Evolutionary conservation across 2,113 vertebrate genomes (phyloP), one percentile per base, ranked within the genome.

Genomic region (Ciconia boyciana): DNA sequence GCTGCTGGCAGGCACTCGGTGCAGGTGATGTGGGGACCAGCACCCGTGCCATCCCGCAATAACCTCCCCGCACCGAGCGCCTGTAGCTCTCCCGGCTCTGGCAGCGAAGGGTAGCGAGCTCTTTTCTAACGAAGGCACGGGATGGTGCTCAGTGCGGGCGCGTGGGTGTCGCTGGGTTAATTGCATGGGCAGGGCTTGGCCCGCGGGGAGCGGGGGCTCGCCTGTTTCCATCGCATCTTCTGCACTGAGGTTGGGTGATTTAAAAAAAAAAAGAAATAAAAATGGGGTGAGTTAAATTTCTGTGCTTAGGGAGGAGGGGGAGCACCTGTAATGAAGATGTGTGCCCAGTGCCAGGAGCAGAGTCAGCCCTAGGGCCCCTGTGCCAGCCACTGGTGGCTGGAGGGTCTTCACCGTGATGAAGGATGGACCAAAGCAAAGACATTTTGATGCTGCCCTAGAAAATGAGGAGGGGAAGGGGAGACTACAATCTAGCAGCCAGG

Each of bases 1-100:
- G 95, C 84, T 92, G 82, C 94, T 97, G 95, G 96, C 96, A 95
- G 97, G 75, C 90, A 24, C 55, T 96, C 1, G 2, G 90, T 82
- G 92, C 94, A 97, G 97, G 95, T 96, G 95, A 95, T 94, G 82
- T 46, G 93, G 87, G 93, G 94, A 94, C 92, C 71, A 1, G 83
- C 88, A 49, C 79, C 11, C 10, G 39, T 89, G 93, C 95, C 89
- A 89, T 91, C 94, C 94, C 72, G 69, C 87, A 94, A 28, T 85
- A 85, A 55, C 52, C 69, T 86, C 32, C 77, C 58, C 87, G 77
- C 58, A 13, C 60, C 0, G 13, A 90, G 89, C 5, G 72, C 70
- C 43, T 46, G 74, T 29, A 54, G 86, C 57, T 94, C 77, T 85
- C 55, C 8, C 0, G 2, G 71, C 71, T 84, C 87, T 16, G 79